Base-by-base conservation (phyloP, 2,797 vertebrate genomes). In the Sitta carolinensis region DNA sequence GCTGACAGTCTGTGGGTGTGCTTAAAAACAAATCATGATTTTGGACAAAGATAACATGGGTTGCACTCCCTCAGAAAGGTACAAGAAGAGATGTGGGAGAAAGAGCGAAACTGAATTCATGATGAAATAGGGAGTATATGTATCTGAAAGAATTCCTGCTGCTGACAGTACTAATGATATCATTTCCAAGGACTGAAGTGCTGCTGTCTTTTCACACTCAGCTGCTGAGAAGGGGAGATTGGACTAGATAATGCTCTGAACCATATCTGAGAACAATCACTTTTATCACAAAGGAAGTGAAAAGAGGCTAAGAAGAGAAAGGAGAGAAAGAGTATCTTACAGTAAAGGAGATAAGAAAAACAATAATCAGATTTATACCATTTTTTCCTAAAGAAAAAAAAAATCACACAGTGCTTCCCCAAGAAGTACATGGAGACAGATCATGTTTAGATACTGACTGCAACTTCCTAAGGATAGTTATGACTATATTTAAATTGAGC, bases 181-280 rank as follows among this genome's bases (percentile, higher is more conserved):
- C 74, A 78, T 86, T 94, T 83, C 62, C 67, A 69, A 94, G 54
- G 55, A 83, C 61, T 84, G 83, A 86, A 93, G 73, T 84, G 88
- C 62, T 92, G 82, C 90, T 96, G 68, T 67, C 76, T 94, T 90
- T 76, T 90, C 83, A 81, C 76, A 76, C 30, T 59, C 29, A 70
- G 68, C 84, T 82, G 43, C 82, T 93, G 78, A 7, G 25, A 91
- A 85, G 45, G 58, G 45, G 73, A 94, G 79, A 38, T 32, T 51
- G 87, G 38, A 78, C 45, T 29, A 74, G 62, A 89, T 94, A 95
- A 94, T 66, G 73, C 87, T 74, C 82, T 93, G 89, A 93, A 94
- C 42, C 59, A 40, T 91, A 62, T 72, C 72, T 48, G 32, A 93
- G 86, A 88, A 52, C 82, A 93, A 93, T 86, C 16, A 10, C 61